These are phyloP conservation scores for Falco peregrinus DNA, from an alignment of 2,797 vertebrate species.

Conservation along the genomic window DNA sequence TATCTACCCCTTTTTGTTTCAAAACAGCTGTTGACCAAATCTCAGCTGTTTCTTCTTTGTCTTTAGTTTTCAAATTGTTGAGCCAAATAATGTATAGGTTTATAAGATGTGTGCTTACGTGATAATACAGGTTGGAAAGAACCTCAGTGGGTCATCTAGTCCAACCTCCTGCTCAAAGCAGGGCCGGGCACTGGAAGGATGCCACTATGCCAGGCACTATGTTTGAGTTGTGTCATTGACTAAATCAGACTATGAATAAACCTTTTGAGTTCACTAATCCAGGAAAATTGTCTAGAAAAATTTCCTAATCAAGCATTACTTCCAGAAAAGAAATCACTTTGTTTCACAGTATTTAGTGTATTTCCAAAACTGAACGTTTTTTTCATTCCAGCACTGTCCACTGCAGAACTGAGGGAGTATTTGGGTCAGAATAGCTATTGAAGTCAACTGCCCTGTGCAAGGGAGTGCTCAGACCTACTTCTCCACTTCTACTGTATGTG, in stretches of 20 bases:
- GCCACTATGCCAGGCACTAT: neutral
- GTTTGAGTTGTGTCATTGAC: neutral
- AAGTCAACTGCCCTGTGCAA: neutral
- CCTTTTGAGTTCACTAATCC: neutral
- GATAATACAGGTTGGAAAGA: neutral
- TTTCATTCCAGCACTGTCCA: neutral
- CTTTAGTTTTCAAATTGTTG: neutral
- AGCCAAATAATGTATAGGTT: neutral
- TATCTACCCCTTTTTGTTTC: neutral
- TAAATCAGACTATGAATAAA: neutral
- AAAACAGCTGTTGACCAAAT: neutral
- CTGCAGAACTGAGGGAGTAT: neutral
- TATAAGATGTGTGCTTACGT: neutral
- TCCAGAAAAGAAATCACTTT: neutral
- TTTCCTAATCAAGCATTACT: neutral
- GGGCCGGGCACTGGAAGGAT: neutral
- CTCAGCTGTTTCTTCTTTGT: neutral
- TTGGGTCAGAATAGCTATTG: neutral
- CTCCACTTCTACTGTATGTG: neutral
- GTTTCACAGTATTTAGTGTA: neutral
- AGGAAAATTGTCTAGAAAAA: neutral
- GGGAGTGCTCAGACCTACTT: neutral
- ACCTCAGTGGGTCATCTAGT: neutral
- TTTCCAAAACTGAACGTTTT: neutral
- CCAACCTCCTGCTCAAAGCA: neutral